Base-by-base conservation (phyloP, 2,888 invertebrate species). In the Muschampia plurimacula region DNA sequence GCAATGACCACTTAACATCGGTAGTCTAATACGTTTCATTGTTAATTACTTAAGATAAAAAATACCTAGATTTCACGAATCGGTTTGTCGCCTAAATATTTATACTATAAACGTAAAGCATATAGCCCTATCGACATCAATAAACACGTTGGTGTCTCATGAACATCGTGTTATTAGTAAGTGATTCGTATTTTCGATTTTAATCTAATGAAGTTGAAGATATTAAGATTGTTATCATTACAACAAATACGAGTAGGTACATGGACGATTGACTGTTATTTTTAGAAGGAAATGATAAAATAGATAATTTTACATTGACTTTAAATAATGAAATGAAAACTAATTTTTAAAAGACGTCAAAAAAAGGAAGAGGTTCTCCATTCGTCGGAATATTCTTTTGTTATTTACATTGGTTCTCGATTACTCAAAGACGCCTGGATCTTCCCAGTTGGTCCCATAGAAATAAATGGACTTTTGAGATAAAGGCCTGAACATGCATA, bases 81-180 rank as follows among this genome's bases (percentile, higher is more conserved):
- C 39, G 39, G 39, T 2, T 39, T 39, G n/a, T 39, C 7, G 39
- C 39, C 39, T 7, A 39, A 39, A 39, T 39, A 46, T 46, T 46
- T 46, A 12, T 46, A 46, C 3, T 39, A 7, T 39, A 39, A 4
- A 7, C 7, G 10, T 15, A 55, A 55, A n/a, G 15, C n/a, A 22
- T 55, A 55, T 49, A 10, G 44, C 22, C 13, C 13, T 59, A 59
- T 59, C 62, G 28, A n/a, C 15, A 52, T 52, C 52, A 10, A 39
- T 52, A 10, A 66, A 52, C 66, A 66, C 66, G 66, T 55, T 66
- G 32, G 13, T 66, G 52, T 15, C 28, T 66, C 52, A 66, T 15
- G 36, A 55, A 52, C 13, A 39, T 66, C 32, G 28, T 52, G 52
- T 66, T 32, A 55, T 66, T 66, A 66, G 52, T 36, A 36, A 62